Evolutionary conservation across 2,113 vertebrate genomes (phyloP), one percentile per base, ranked within the genome.

Genomic region (Colaptes auratus): DNA sequence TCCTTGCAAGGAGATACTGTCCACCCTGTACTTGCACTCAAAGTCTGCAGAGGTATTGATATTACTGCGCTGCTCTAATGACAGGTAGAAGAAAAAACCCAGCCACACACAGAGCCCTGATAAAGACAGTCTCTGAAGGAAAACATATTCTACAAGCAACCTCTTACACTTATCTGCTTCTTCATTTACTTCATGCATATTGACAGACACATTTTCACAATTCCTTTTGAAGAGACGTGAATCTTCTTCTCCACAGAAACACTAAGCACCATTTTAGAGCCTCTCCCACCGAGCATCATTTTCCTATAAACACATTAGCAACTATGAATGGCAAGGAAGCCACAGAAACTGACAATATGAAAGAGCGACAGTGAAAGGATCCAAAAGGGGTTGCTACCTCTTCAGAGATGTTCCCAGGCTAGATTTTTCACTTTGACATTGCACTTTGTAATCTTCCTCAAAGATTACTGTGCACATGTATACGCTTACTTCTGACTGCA

Each of bases 201-300:
- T 67, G 90, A 64, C 72, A 90, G 91, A 77, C 0, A 0, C 56
- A 53, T 74, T 88, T 88, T 19, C 76, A 53, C 75, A 58, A 27
- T 24, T 86, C 53, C 14, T 56, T 92, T 94, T 86, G 80, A 83
- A 78, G 42, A 60, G 60, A 64, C 21, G 56, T 56, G 64, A 71
- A 15, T 84, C 87, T 65, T 75, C 19, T 42, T 67, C 91, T 80
- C 69, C 65, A 28, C 23, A 6, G 31, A 92, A 94, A 73, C 84
- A 73, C 61, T 77, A 30, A 90, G 67, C 59, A 88, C 20, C 60
- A 21, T 56, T 91, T 92, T 58, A 94, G 50, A 93, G 56, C 56
- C 6, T 28, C 19, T 73, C 55, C 65, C 46, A 46, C 83, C 33
- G 67, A 84, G 87, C 60, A 59, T 12, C 16, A 1, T 15, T 78